phyloP scores from a whole-genome alignment of 2,113 vertebrate species.

The Pristiophorus japonicus region DNA sequence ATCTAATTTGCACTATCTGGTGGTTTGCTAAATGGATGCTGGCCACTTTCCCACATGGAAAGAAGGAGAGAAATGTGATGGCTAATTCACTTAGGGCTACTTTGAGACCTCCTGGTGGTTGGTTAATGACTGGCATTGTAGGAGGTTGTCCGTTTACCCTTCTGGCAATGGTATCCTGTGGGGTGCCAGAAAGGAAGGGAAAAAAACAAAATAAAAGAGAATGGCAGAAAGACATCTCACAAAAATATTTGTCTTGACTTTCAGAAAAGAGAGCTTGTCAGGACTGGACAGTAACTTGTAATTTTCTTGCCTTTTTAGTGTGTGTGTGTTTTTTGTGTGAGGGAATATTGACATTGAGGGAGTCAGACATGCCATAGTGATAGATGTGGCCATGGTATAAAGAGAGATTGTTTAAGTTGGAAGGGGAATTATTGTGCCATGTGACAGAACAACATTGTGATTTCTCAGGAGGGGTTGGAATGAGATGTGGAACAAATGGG shows the following conservation, averaged over 20 bases:
- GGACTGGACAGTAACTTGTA: background rate
- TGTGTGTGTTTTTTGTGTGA: background rate
- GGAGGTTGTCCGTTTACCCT: background rate
- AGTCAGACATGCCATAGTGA: background rate
- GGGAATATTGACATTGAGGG: background rate
- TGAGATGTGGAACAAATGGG: background rate
- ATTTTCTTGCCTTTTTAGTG: background rate
- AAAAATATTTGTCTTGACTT: background rate
- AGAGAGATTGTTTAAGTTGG: background rate
- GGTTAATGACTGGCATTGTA: background rate
- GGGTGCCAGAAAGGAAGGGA: background rate
- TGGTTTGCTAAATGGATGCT: background rate
- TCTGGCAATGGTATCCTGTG: background rate
- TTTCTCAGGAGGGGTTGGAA: background rate
- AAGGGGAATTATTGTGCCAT: background rate
- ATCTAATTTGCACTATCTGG: background rate
- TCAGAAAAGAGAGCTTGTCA: background rate
- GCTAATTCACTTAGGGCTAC: background rate
- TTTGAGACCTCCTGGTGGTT: background rate
- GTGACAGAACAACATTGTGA: background rate
- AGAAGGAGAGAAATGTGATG: background rate
- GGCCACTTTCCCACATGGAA: background rate
- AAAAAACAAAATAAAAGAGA: background rate
- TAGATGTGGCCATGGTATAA: background rate
- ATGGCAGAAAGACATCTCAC: background rate